phyloP scores from a whole-genome alignment of 2,113 vertebrate species.

The Urocynchramus pylzowi region DNA sequence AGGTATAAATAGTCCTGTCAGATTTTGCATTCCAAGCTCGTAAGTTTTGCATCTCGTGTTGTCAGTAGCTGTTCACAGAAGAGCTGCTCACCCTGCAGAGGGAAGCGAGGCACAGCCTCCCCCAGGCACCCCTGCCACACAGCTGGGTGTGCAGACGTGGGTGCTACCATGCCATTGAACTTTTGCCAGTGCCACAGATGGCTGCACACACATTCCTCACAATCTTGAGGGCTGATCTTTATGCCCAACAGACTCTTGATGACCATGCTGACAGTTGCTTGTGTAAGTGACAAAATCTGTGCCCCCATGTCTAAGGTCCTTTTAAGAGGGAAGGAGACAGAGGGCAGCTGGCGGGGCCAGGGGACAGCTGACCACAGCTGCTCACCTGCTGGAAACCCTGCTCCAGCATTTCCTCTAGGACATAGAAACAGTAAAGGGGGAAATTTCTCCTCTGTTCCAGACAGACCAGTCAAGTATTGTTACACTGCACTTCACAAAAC shows the following conservation, averaged over 20 bases:
- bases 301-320: neutral
- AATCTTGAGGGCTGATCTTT: accelerated
- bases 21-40: neutral
- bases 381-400: neutral
- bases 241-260: neutral
- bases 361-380: neutral
- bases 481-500: neutral
- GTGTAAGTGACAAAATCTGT: neutral
- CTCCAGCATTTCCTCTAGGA: neutral
- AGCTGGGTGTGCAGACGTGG: neutral
- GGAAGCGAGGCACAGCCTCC: accelerated
- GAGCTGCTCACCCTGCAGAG: neutral
- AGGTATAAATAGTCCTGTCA: neutral
- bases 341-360: neutral
- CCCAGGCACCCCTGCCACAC: neutral
- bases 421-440: neutral
- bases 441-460: neutral
- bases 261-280: neutral
- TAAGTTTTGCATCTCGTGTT: neutral
- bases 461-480: neutral
- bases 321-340: neutral
- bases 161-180: accelerated
- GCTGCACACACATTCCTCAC: neutral
- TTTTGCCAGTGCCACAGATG: neutral
- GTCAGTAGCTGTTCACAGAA: neutral